Base-by-base conservation (phyloP, 2,797 vertebrate genomes). In the Jordanella pulchra region DNA sequence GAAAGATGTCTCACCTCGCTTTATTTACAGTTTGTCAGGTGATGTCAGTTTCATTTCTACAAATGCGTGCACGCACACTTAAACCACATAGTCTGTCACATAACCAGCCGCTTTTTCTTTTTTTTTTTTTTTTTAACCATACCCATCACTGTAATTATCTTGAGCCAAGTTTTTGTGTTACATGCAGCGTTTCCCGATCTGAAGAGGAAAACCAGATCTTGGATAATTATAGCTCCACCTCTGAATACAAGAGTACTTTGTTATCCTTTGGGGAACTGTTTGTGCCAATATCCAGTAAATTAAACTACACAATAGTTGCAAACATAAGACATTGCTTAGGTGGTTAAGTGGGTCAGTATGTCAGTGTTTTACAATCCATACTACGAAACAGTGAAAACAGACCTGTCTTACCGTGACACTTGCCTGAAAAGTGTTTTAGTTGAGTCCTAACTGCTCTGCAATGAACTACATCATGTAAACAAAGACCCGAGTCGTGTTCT, bases 321-420 rank as follows among this genome's bases (percentile, higher is more conserved):
- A 78, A 28, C 71, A 73, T 71, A 39, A 63, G 18, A 58, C 77
- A 54, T 63, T 53, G 48, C 25, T 64, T 60, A 75, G 81, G 51
- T 44, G 3, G 71, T 81, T 81, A 86, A 89, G 78, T 89, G 81
- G 87, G 89, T 90, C 87, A 91, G 73, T 90, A 67, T 84, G 86
- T 83, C 83, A 82, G 35, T 73, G 82, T 65, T 86, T 77, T 78
- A 86, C 0, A 63, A 78, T 56, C 55, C 58, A 56, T 69, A 71
- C 35, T 39, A 70, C 70, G 55, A 73, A 67, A 75, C 56, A 7
- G 73, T 56, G 67, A 74, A 76, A 85, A 85, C 78, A 81, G 67
- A 73, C 87, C 58, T 78, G 81, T 68, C 83, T 92, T 86, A 79
- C 83, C 76, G 65, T 76, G 82, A 87, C 77, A 85, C 84, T 87